A percentile compares a stretch with the other conserved stretches of the same genome.
phyloP scores from a whole-genome alignment of 2,113 vertebrate genomes.

The Centropus unirufus region DNA sequence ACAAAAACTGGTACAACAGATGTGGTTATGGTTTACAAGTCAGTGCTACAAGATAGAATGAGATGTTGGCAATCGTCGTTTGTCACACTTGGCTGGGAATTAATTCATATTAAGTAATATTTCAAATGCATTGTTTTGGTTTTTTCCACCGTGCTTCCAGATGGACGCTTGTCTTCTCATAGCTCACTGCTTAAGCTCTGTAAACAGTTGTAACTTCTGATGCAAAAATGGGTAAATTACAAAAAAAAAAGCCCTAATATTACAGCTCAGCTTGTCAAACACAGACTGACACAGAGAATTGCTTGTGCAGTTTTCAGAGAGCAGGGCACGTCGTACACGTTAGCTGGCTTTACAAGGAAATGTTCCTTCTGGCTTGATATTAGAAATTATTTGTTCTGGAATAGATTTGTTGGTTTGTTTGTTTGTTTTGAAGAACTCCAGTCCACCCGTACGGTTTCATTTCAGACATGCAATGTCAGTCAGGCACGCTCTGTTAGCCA shows the following conservation, averaged over 20 bases:
- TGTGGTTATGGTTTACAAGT: conserved; percentile 40
- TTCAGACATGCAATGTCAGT: background rate
- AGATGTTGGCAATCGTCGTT: conserved; percentile 31
- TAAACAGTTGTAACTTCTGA: background rate
- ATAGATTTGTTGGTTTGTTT: background rate
- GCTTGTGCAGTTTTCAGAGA: background rate
- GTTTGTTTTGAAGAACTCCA: background rate
- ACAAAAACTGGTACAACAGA: conserved; percentile 29
- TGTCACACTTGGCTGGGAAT: conserved; percentile 38
- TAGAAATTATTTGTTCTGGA: background rate
- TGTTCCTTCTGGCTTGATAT: background rate
- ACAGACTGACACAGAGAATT: background rate
- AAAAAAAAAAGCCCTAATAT: background rate
- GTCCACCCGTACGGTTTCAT: background rate
- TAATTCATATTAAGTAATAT: conserved; percentile 26
- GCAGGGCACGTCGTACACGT: background rate
- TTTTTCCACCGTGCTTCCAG: background rate
- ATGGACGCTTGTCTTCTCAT: conserved; percentile 16
- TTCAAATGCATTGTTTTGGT: conserved; percentile 11
- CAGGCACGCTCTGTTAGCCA: background rate
- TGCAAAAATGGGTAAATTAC: background rate
- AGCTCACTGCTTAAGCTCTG: background rate
- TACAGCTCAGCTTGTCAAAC: background rate
- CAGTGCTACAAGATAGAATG: background rate
- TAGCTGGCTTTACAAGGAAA: background rate